Base-by-base conservation (phyloP, 2,113 vertebrate species). In the Glaucomys volans region DNA sequence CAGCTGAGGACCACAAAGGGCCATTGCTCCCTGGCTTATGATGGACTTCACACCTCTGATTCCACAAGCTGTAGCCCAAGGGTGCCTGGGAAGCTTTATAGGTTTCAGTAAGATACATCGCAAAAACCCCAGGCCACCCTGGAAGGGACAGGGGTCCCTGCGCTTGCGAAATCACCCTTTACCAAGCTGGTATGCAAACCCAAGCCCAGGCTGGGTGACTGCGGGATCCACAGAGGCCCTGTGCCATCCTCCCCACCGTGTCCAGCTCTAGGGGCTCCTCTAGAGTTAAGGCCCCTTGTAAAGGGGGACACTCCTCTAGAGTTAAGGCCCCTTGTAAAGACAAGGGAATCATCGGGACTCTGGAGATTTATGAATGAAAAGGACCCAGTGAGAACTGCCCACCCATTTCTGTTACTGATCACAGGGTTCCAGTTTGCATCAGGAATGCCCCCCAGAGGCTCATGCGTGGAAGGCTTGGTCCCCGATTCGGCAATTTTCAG, bases 221-320 rank as follows among this genome's bases (percentile, higher is more conserved):
- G 16, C 69, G 24, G 0, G 9, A 4, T 0, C 0, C 8, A 3
- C 22, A 0, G 5, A 71, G 42, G 18, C 24, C 5, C 84, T 35
- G 16, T 4, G 20, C 11, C 0, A 22, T 32, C 50, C 16, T 26
- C 24, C 4, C 1, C 0, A 20, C 11, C 0, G 5, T 2, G 16
- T 30, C 17, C 18, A 9, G 50, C 24, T 54, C 32, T 24, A 1
- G 2, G 14, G 57, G 32, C 22, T 42, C 35, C 32, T 40, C 28
- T n/a, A 9, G 5, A 26, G 20, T 11, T 18, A 2, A 0, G 44
- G 37, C 42, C 7, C 66, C 8, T 64, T 32, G 1, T 2, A 0
- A 62, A 16, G 13, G 54, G 14, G 32, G 30, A 26, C 32, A 28
- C 22, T 42, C n/a, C 32, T 40, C 28, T n/a, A 9, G 5, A 26